phyloP scores from a whole-genome alignment of 1,140 invertebrate genomes.

The Chlorops oryzae region DNA sequence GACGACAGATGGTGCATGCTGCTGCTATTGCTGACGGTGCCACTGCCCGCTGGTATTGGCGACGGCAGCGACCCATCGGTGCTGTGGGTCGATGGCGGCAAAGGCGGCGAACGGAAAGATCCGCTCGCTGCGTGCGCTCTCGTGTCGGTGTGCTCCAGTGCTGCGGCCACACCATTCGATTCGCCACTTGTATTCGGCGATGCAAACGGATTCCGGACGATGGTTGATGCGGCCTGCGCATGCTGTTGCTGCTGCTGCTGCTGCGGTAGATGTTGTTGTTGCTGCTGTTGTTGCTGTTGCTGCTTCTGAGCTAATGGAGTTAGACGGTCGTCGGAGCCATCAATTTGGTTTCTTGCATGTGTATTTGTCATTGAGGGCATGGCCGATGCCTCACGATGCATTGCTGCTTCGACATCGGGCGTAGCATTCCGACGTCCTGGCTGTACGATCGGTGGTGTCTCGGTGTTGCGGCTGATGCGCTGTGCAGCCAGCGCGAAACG shows the following conservation, averaged over 20 bases:
- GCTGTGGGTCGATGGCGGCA: constrained; percentile 18
- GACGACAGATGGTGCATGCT: constrained; percentile 22
- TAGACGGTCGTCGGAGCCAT: constrained; percentile 27
- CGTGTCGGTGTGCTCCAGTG: neutral
- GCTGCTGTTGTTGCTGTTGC: constrained; percentile 28
- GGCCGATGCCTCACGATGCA: neutral
- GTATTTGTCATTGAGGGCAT: neutral
- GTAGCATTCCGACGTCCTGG: constrained; percentile 35
- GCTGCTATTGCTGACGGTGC: constrained; percentile 28
- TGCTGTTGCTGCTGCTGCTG: constrained; percentile 27
- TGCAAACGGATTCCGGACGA: constrained; percentile 42
- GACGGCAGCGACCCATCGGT: constrained; percentile 25
- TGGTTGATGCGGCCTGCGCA: constrained; percentile 44
- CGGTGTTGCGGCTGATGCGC: constrained; percentile 49
- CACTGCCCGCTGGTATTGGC: constrained; percentile 20
- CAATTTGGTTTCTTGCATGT: neutral
- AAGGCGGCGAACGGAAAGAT: constrained; percentile 8
- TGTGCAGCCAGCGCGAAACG: constrained; percentile 39
- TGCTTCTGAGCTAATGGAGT: constrained; percentile 48
- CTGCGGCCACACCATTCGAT: neutral
- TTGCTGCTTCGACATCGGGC: neutral
- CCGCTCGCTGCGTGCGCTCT: neutral
- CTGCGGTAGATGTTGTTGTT: too few species aligned
- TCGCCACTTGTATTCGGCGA: constrained; percentile 36
- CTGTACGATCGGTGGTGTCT: constrained; percentile 50